Evolutionary conservation across 2,113 vertebrate species (phyloP).

Genomic region (Rhadina sibilatrix): DNA sequence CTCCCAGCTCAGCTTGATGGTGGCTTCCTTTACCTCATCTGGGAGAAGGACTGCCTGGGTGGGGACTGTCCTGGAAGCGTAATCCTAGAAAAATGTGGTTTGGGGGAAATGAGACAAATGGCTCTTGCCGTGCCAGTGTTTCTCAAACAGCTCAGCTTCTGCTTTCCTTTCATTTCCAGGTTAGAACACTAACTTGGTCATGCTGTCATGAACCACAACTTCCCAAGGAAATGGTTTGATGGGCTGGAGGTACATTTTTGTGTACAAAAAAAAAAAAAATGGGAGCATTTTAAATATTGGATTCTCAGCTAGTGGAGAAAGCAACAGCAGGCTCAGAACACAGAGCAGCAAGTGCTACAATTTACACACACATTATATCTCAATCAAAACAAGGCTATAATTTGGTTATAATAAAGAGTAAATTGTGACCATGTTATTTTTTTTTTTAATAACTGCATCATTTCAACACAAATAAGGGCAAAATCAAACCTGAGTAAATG

Average conservation of each 20-base stretch:
- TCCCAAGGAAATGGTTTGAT: slow-evolving; percentile 41
- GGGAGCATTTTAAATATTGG: not conserved
- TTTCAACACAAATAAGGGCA: not conserved
- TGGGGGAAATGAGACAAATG: slow-evolving; percentile 17
- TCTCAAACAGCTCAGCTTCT: slow-evolving; percentile 25
- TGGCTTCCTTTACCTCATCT: slow-evolving; percentile 59
- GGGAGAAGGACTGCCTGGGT: slow-evolving; percentile 68
- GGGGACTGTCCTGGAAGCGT: slow-evolving; percentile 43
- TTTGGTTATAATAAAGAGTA: too few species aligned
- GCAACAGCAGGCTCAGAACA: accelerated
- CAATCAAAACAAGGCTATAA: not conserved
- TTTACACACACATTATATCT: not conserved
- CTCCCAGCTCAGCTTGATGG: slow-evolving; percentile 19
- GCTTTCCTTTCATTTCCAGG: slow-evolving; percentile 30
- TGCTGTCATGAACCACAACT: not conserved
- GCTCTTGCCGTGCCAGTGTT: slow-evolving; percentile 24
- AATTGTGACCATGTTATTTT: too few species aligned
- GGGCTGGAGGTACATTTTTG: not conserved
- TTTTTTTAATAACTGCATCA: not conserved
- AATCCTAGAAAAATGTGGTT: slow-evolving; percentile 54
- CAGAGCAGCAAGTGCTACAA: not conserved
- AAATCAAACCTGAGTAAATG: not conserved
- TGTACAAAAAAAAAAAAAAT: not conserved
- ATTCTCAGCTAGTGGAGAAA: not conserved
- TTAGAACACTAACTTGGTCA: slow-evolving; percentile 17